phyloP scores from a whole-genome alignment of 2,797 vertebrate species.

The Sebastiscus tertius region DNA sequence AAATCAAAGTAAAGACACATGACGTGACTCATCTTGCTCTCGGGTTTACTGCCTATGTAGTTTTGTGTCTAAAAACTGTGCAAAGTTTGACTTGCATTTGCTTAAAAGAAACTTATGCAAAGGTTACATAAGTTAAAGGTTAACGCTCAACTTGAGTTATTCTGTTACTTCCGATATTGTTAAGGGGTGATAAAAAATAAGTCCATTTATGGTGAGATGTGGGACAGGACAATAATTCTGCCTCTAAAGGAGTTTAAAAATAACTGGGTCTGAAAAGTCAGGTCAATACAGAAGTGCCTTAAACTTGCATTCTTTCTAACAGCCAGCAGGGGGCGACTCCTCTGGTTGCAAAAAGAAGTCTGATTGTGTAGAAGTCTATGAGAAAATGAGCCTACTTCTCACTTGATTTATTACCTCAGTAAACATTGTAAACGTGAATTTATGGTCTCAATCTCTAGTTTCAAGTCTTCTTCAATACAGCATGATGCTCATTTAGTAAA shows the following conservation, averaged over 20 bases:
- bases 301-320: no score
- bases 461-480: fast-evolving
- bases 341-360: no score
- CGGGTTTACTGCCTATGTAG: background rate
- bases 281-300: fast-evolving
- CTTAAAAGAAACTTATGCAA: background rate
- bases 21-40: background rate
- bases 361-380: no score
- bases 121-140: background rate
- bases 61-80: background rate
- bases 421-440: no score
- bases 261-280: no score
- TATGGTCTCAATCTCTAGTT: no score
- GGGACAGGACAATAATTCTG: no score
- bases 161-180: background rate
- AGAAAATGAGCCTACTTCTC: no score
- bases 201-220: background rate
- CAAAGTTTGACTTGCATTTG: background rate
- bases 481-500: no score
- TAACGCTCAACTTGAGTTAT: background rate
- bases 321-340: no score
- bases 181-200: background rate
- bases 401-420: no score
- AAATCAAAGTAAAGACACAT: constrained; percentile 1
- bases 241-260: no score